These are phyloP conservation scores for Coenonympha glycerion DNA, from an alignment of 2,888 invertebrate species.

Conservation along the genomic window DNA sequence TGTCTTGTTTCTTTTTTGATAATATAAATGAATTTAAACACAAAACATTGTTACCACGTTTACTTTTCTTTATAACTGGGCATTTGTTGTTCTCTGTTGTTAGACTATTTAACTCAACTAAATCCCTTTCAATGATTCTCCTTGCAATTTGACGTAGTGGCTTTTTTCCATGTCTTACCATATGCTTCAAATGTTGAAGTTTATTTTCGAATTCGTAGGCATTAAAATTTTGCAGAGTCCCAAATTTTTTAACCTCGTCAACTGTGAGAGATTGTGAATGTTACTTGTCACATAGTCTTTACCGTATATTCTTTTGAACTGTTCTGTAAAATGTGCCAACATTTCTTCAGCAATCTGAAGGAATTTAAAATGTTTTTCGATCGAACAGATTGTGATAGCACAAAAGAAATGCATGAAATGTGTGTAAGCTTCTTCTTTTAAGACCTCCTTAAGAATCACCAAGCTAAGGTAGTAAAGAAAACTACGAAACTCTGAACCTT, in stretches of 20 bases:
- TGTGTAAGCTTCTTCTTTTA: slow-evolving; percentile 9
- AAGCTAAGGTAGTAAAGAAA: slow-evolving; percentile 29
- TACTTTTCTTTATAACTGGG: slow-evolving; percentile 5
- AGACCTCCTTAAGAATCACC: slow-evolving; percentile 22
- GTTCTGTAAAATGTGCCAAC: too few species aligned
- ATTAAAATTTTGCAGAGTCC: too few species aligned
- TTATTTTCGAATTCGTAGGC: slow-evolving; percentile 3
- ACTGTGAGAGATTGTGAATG: too few species aligned
- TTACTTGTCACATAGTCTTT: too few species aligned
- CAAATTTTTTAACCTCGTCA: too few species aligned
- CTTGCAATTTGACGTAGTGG: background rate
- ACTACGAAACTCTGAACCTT: too few species aligned
- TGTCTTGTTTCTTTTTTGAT: slow-evolving; percentile 16
- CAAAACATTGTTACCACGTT: background rate
- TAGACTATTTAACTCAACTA: background rate
- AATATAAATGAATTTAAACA: slow-evolving; percentile 1
- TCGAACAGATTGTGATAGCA: too few species aligned
- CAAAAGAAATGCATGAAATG: background rate
- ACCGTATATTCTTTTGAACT: too few species aligned
- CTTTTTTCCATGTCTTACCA: slow-evolving; percentile 1
- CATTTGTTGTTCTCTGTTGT: slow-evolving; percentile 4
- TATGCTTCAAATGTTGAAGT: background rate
- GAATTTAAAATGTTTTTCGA: too few species aligned
- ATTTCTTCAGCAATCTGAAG: too few species aligned
- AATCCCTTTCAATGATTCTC: slow-evolving; percentile 3